Conservation (phyloP, 2,797 vertebrate species). For the Macroramphosus scolopax region DNA sequence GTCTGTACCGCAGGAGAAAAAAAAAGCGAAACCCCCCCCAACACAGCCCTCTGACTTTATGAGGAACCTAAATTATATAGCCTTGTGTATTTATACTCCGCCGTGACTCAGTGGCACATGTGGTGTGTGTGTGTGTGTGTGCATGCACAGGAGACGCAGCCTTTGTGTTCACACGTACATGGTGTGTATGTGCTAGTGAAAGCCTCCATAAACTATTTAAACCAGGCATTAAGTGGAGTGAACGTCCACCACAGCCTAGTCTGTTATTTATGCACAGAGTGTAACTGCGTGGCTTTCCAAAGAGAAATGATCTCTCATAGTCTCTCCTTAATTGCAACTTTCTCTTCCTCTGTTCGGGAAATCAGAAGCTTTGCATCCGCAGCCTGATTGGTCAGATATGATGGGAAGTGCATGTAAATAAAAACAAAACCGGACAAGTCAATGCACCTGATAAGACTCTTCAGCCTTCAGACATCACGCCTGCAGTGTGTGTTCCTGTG, state of each 20-base stretch:
- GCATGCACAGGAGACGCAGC: conserved; percentile 10
- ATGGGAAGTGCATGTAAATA: too few species aligned
- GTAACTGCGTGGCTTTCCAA: background rate
- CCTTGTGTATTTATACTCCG: conserved; percentile 68
- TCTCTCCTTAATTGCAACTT: background rate
- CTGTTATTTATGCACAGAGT: conserved; percentile 7
- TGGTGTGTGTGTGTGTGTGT: conserved; percentile 51
- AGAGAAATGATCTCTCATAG: background rate
- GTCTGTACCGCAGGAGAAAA: conserved; percentile 45
- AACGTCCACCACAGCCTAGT: conserved; percentile 1
- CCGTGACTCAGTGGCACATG: conserved; percentile 63
- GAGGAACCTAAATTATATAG: conserved; percentile 70
- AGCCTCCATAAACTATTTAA: conserved; percentile 44
- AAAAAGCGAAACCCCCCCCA: conserved; percentile 41
- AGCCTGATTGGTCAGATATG: too few species aligned
- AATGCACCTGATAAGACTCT: too few species aligned
- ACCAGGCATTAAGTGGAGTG: conserved; percentile 14
- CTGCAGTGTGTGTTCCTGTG: too few species aligned
- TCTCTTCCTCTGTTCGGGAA: too few species aligned
- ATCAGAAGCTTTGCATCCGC: too few species aligned
- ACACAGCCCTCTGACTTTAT: conserved; percentile 58
- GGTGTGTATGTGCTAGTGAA: conserved; percentile 25
- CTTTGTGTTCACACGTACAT: conserved; percentile 33
- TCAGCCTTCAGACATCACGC: too few species aligned
- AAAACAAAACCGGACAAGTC: too few species aligned